Evolutionary conservation across 1,140 invertebrate species (phyloP).

Genomic region (Drosophila ambigua): DNA sequence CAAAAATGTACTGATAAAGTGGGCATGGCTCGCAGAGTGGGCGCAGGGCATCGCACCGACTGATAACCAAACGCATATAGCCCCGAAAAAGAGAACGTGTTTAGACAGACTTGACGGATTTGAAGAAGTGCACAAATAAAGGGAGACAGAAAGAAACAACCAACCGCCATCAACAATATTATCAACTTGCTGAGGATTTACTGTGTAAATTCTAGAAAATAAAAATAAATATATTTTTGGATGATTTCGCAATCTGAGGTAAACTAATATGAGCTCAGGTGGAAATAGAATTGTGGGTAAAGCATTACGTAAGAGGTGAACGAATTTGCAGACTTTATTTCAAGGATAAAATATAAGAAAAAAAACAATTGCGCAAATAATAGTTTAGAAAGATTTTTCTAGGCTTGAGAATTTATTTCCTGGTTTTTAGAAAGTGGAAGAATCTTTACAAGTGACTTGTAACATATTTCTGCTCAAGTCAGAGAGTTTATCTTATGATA

Average conservation of each 20-base stretch:
- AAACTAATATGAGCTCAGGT: slow-evolving; percentile 25
- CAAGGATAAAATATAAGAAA: too few species aligned
- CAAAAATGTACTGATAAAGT: slow-evolving; percentile 46
- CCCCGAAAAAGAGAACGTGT: slow-evolving; percentile 26
- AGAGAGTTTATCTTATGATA: too few species aligned
- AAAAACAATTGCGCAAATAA: too few species aligned
- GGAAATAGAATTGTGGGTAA: not conserved
- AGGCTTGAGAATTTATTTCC: too few species aligned
- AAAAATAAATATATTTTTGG: slow-evolving; percentile 22
- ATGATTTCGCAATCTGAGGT: slow-evolving; percentile 57
- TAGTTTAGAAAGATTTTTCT: too few species aligned
- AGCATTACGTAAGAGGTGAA: not conserved
- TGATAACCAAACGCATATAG: slow-evolving; percentile 34
- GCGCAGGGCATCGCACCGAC: too few species aligned
- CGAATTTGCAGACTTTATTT: not conserved
- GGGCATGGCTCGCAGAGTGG: slow-evolving; percentile 15
- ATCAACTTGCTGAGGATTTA: slow-evolving; percentile 51
- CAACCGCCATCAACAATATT: slow-evolving; percentile 57
- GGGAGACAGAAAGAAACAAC: slow-evolving; percentile 8
- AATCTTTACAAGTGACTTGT: too few species aligned
- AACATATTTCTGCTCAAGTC: too few species aligned
- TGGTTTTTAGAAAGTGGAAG: too few species aligned
- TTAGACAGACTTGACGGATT: slow-evolving; percentile 64
- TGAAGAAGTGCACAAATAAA: slow-evolving; percentile 68
- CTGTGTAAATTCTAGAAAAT: slow-evolving; percentile 57